These are phyloP conservation scores for Tetragnatha montana DNA, from an alignment of 2,888 invertebrate species.

Conservation along the genomic window DNA sequence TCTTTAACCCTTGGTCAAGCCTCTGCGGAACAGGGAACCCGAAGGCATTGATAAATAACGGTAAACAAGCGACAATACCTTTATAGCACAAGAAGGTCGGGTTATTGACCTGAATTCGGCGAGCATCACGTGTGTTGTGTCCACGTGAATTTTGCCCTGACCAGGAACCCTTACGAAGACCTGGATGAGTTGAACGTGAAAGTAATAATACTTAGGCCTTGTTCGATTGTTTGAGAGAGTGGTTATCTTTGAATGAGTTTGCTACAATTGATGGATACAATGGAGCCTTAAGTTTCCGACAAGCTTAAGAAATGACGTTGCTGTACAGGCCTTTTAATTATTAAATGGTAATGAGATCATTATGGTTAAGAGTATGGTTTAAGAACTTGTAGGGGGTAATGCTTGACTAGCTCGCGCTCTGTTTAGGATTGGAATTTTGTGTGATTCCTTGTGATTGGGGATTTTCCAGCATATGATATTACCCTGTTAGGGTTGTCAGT, in stretches of 20 bases:
- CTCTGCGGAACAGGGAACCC: neutral
- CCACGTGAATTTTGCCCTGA: neutral
- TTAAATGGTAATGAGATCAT: too few relatives aligned
- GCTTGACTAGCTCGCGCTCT: too few relatives aligned
- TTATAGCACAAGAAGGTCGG: neutral
- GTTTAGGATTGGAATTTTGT: too few relatives aligned
- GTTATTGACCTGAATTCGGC: neutral
- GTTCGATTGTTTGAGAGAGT: neutral
- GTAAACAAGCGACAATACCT: neutral
- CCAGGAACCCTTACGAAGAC: neutral
- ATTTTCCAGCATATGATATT: too few relatives aligned
- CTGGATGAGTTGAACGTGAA: neutral
- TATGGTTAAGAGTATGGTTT: too few relatives aligned
- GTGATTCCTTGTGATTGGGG: too few relatives aligned
- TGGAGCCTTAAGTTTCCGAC: too few relatives aligned
- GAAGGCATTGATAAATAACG: neutral
- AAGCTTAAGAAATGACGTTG: too few relatives aligned
- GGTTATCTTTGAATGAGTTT: neutral
- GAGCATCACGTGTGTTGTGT: neutral
- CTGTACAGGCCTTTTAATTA: too few relatives aligned
- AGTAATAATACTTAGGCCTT: neutral
- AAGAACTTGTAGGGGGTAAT: too few relatives aligned
- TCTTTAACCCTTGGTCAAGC: neutral
- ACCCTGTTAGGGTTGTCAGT: too few relatives aligned
- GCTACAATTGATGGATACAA: too few relatives aligned